Evolutionary conservation across 2,888 invertebrate species (phyloP).

Genomic region (Agrotis exclamationis): DNA sequence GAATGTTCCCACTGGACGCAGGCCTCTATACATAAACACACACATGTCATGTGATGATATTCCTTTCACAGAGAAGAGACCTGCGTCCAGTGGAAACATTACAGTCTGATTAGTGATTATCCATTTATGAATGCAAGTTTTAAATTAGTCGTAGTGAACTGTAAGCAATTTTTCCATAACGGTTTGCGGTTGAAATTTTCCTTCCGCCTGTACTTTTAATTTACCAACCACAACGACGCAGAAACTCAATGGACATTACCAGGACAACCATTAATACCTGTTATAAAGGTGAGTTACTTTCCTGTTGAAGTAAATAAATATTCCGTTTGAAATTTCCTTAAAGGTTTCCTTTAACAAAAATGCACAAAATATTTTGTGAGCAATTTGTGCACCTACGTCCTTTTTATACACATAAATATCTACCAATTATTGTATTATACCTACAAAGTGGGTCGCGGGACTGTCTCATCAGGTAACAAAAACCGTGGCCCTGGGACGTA

Average conservation of each 20-base stretch:
- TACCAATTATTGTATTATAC: too few relatives aligned
- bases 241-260: conserved; percentile 12
- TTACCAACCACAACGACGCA: background rate
- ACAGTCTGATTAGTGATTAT: too few relatives aligned
- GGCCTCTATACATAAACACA: too few relatives aligned
- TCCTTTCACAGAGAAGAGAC: too few relatives aligned
- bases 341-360: background rate
- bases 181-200: background rate
- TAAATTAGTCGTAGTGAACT: background rate
- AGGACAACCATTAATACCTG: background rate
- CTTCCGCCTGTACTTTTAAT: background rate
- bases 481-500: too few relatives aligned
- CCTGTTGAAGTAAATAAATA: background rate
- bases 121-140: background rate
- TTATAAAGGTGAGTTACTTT: conserved; percentile 9
- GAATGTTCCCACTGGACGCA: too few relatives aligned
- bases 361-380: background rate
- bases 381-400: too few relatives aligned
- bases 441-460: too few relatives aligned
- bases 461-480: too few relatives aligned
- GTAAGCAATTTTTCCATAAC: background rate
- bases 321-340: conserved; percentile 11
- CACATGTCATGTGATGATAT: too few relatives aligned
- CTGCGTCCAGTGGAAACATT: too few relatives aligned
- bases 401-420: too few relatives aligned